Conservation (phyloP, 1,140 invertebrate species). For the Neuroterus valhalla region DNA sequence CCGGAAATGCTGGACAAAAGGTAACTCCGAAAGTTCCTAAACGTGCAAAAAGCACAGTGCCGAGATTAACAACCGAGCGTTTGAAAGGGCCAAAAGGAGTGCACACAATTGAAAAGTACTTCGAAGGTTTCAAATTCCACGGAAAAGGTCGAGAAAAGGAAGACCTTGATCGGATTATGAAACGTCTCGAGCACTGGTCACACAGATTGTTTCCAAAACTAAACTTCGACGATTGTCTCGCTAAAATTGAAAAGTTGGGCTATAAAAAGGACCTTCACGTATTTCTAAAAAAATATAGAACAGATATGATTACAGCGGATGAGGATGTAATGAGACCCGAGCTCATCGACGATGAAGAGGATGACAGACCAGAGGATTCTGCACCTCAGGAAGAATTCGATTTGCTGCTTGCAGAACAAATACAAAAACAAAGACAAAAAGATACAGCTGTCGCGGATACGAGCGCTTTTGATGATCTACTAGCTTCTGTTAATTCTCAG, state of each 20-base stretch:
- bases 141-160: slow-evolving; percentile 89
- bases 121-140: slow-evolving; percentile 88
- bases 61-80: slow-evolving; percentile 81
- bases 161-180: slow-evolving; percentile 88
- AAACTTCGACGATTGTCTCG: slow-evolving; percentile 89
- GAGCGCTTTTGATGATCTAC: slow-evolving; percentile 42
- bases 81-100: slow-evolving; percentile 87
- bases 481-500: slow-evolving; percentile 31
- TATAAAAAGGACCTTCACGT: slow-evolving; percentile 81
- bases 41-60: slow-evolving; percentile 76
- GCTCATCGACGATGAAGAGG: slow-evolving; percentile 57
- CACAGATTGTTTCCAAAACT: slow-evolving; percentile 92
- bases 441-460: not conserved
- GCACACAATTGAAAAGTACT: slow-evolving; percentile 84
- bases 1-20: slow-evolving; percentile 45
- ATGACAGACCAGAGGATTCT: slow-evolving; percentile 49
- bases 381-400: slow-evolving; percentile 73
- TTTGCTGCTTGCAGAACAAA: slow-evolving; percentile 70
- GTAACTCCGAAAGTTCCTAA: slow-evolving; percentile 53
- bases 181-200: slow-evolving; percentile 92
- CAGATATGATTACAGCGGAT: slow-evolving; percentile 76
- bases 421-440: slow-evolving; percentile 43
- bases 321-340: slow-evolving; percentile 53
- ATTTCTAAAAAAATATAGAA: slow-evolving; percentile 78
- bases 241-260: slow-evolving; percentile 87